A percentile compares a stretch with the other conserved stretches of the same genome.
Evolutionary conservation across 2,888 invertebrate species (phyloP).

Genomic region (Calephelis perditalis): DNA sequence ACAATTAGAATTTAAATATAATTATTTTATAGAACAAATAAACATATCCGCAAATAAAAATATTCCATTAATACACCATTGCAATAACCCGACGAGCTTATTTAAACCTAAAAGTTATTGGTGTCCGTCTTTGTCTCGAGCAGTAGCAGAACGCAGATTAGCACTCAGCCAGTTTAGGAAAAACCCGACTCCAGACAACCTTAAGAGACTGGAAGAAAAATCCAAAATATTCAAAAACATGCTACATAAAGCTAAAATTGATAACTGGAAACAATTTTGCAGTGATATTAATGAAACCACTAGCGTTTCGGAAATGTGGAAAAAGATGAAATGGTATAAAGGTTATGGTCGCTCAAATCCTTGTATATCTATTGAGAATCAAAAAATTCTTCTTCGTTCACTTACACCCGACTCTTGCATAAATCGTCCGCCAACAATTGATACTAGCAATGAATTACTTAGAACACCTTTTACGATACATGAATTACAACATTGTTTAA

Average conservation of each 20-base stretch:
- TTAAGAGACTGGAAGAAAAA: background rate
- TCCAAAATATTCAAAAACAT: background rate
- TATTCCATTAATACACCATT: too few relatives aligned
- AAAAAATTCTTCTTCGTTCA: background rate
- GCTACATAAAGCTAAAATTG: conserved; percentile 7
- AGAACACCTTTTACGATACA: background rate
- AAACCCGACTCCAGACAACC: conserved; percentile 7
- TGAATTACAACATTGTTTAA: conserved; percentile 6
- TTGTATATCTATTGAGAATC: background rate
- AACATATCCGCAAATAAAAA: too few relatives aligned
- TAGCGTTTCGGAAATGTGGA: background rate
- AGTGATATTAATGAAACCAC: conserved; percentile 9
- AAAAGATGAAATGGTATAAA: background rate
- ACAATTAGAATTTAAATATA: background rate
- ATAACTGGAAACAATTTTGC: conserved; percentile 20
- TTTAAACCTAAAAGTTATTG: conserved; percentile 24
- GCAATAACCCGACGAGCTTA: too few relatives aligned
- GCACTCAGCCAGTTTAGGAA: conserved; percentile 21
- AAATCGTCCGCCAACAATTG: background rate
- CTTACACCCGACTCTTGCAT: background rate
- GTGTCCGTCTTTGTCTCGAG: conserved; percentile 18
- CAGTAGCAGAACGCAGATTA: conserved; percentile 21
- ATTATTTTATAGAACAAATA: background rate
- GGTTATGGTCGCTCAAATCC: background rate
- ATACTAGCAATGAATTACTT: background rate